Evolutionary conservation across 1,140 invertebrate genomes (phyloP).

Genomic region (Paraescarpia echinospica): DNA sequence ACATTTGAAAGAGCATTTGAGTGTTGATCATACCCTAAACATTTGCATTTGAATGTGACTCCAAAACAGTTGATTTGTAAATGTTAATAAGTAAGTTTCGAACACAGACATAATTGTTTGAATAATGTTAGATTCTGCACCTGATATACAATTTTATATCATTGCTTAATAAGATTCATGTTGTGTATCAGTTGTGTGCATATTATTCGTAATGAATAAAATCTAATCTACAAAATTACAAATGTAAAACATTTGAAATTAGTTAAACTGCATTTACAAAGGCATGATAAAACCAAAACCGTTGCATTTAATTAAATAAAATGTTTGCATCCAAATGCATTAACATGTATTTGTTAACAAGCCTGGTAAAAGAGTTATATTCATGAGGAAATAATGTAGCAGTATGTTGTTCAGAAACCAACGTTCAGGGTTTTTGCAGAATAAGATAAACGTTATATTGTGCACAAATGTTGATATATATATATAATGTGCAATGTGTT

Average conservation of each 20-base stretch:
- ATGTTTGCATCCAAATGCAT: background rate
- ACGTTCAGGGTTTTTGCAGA: background rate
- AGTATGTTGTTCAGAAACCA: background rate
- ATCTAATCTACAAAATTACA: background rate
- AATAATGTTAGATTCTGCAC: no score
- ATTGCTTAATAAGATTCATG: no score
- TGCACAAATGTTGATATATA: background rate
- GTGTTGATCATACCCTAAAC: no score
- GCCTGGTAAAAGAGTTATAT: background rate
- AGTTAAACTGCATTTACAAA: background rate
- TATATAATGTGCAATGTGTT: no score
- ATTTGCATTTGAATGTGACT: no score
- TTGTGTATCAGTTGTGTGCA: no score
- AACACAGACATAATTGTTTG: no score
- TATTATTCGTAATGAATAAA: no score
- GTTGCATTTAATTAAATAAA: background rate
- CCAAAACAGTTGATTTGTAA: no score
- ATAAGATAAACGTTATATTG: background rate
- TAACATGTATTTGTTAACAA: background rate
- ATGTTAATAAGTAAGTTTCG: no score
- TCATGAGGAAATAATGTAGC: background rate
- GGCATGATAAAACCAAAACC: background rate
- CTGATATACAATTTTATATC: no score
- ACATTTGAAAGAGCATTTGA: no score
- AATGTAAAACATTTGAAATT: background rate